Percentiles rank a stretch among this genome's conserved stretches.
phyloP scores from a whole-genome alignment of 2,888 invertebrate genomes.

The Entomobrya multifasciata region DNA sequence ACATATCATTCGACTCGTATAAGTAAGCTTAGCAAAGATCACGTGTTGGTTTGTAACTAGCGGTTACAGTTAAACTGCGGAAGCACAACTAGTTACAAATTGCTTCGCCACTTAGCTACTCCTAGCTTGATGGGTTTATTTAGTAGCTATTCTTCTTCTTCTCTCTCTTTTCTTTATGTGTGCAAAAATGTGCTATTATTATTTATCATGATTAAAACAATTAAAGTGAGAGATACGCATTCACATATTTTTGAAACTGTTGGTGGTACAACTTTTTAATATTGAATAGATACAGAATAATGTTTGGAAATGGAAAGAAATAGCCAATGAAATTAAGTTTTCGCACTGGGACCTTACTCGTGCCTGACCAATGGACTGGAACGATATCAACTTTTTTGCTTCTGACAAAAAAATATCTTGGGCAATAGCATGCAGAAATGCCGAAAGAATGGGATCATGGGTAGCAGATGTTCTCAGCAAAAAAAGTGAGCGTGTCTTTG shows the following conservation, averaged over 20 bases:
- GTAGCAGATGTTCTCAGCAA: constrained; percentile 67
- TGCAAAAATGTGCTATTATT: constrained; percentile 30
- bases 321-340: constrained; percentile 64
- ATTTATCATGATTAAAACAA: constrained; percentile 65
- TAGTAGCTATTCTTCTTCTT: constrained; percentile 16
- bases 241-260: constrained; percentile 13
- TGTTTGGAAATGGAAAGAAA: constrained; percentile 22
- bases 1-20: too few relatives aligned
- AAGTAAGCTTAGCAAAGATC: too few relatives aligned
- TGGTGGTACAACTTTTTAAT: neutral
- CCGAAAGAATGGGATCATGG: neutral
- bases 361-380: constrained; percentile 70
- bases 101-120: too few relatives aligned
- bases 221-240: constrained; percentile 46
- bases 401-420: neutral
- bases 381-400: constrained; percentile 36
- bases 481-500: constrained; percentile 40
- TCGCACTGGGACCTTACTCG: constrained; percentile 54
- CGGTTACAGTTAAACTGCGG: too few relatives aligned
- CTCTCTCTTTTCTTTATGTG: neutral
- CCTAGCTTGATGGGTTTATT: too few relatives aligned
- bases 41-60: too few relatives aligned
- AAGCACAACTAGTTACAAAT: too few relatives aligned
- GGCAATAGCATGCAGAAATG: neutral
- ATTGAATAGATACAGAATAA: constrained; percentile 11